A percentile compares a stretch with the other conserved stretches of the same genome.
These are phyloP conservation scores for Cotesia typhae DNA, from an alignment of 1,140 invertebrate species.

Conservation along the genomic window DNA sequence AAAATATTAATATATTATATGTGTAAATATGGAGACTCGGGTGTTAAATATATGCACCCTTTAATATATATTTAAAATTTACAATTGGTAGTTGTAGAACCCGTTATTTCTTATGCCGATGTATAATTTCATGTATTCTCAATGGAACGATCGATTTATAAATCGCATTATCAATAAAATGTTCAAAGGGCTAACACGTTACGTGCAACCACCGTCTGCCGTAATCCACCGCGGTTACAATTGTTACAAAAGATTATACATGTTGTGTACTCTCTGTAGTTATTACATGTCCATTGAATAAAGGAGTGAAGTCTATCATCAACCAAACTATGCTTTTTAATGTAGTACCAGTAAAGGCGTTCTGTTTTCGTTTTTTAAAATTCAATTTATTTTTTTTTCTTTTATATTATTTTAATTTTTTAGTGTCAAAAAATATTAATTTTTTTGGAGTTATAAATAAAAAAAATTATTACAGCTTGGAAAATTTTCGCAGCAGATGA, in stretches of 20 bases:
- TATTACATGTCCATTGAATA: too few relatives aligned
- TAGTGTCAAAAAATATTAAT: too few relatives aligned
- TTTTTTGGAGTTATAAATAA: too few relatives aligned
- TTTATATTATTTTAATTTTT: not conserved
- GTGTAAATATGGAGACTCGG: constrained; percentile 6
- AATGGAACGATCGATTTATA: constrained; percentile 38
- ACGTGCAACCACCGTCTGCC: constrained; percentile 7
- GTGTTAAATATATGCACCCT: constrained; percentile 46
- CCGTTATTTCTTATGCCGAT: constrained; percentile 27
- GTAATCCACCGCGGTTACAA: not conserved
- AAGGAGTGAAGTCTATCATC: too few relatives aligned
- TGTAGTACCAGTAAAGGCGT: not conserved
- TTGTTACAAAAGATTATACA: too few relatives aligned
- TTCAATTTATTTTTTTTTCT: not conserved
- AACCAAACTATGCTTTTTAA: too few relatives aligned
- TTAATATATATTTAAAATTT: not conserved
- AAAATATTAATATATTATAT: not conserved
- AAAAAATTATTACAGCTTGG: too few relatives aligned
- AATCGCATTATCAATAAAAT: constrained; percentile 38
- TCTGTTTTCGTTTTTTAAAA: constrained; percentile 1
- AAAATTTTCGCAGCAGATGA: too few relatives aligned
- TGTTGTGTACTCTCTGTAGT: too few relatives aligned
- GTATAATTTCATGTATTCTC: constrained; percentile 44
- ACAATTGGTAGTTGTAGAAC: constrained; percentile 7
- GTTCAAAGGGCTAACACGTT: constrained; percentile 40